Evolutionary conservation across 2,797 vertebrate genomes (phyloP).

Genomic region (Cossypha polioptera): DNA sequence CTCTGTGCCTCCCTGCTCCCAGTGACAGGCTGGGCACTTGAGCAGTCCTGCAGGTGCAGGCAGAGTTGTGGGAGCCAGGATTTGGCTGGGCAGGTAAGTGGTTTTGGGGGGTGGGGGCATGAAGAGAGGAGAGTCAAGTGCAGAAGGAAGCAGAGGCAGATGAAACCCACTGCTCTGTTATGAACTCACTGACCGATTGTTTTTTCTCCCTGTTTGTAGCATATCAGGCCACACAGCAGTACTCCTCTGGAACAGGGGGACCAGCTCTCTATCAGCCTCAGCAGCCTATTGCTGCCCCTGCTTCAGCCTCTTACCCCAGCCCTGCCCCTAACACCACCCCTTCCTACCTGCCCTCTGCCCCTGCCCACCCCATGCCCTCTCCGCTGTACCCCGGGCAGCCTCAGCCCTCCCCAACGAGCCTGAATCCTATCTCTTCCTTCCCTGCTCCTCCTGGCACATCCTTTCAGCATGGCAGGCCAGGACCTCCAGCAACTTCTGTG

Average conservation of each 20-base stretch:
- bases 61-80: neutral
- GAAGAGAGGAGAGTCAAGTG: neutral
- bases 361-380: slow-evolving; percentile 73
- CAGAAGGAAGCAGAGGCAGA: neutral
- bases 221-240: slow-evolving; percentile 86
- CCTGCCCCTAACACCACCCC: slow-evolving; percentile 40
- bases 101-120: neutral
- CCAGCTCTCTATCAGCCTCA: slow-evolving; percentile 87
- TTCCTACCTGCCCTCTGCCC: slow-evolving; percentile 76
- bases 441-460: slow-evolving; percentile 79
- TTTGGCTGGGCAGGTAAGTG: neutral
- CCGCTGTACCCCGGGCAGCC: slow-evolving; percentile 74
- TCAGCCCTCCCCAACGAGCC: slow-evolving; percentile 64
- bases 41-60: neutral
- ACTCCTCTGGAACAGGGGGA: slow-evolving; percentile 84
- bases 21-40: neutral
- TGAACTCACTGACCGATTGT: slow-evolving; percentile 49
- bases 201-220: slow-evolving; percentile 78
- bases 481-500: slow-evolving; percentile 85
- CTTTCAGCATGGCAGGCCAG: slow-evolving; percentile 94
- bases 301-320: slow-evolving; percentile 77
- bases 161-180: neutral
- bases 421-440: slow-evolving; percentile 71
- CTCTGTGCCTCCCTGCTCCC: neutral
- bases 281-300: slow-evolving; percentile 78